Conservation (phyloP, 37 sponge, comb jelly and placozoan species). For the Chondrilla cf. caribensis region DNA sequence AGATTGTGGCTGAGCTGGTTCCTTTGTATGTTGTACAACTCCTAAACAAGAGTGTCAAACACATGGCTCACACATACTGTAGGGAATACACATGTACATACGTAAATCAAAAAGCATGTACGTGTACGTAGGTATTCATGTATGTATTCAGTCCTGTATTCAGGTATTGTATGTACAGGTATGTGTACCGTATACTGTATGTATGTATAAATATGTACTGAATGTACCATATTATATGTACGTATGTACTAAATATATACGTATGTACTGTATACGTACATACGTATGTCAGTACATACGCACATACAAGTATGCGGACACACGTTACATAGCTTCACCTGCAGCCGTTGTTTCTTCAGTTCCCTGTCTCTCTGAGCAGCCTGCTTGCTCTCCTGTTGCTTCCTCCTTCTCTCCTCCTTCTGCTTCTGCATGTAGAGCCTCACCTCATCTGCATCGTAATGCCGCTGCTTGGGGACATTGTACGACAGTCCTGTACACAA, state of each 20-base stretch:
- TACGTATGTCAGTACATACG: constrained; percentile 26
- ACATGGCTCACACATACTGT: background rate
- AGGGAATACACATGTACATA: background rate
- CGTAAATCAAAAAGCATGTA: background rate
- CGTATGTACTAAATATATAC: background rate
- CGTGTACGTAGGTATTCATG: background rate
- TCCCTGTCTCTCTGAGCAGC: constrained; percentile 8
- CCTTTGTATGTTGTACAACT: background rate
- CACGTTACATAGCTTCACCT: background rate
- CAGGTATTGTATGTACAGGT: too few species aligned
- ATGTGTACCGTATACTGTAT: too few species aligned
- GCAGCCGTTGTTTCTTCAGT: constrained; percentile 33
- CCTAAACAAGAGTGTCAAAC: background rate
- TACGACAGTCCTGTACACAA: background rate
- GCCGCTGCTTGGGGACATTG: constrained; percentile 2
- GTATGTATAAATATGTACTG: too few species aligned
- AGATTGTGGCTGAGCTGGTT: background rate
- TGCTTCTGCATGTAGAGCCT: constrained; percentile 33
- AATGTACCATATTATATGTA: background rate
- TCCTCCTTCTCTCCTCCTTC: constrained; percentile 45
- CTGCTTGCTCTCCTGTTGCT: constrained; percentile 13
- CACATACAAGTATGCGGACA: background rate
- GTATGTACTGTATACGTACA: background rate
- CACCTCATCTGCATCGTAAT: constrained; percentile 3
- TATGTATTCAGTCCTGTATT: too few species aligned